These are phyloP conservation scores for Luidia sarsii DNA, from an alignment of 53 echinoderm and acorn worm species.

Conservation along the genomic window DNA sequence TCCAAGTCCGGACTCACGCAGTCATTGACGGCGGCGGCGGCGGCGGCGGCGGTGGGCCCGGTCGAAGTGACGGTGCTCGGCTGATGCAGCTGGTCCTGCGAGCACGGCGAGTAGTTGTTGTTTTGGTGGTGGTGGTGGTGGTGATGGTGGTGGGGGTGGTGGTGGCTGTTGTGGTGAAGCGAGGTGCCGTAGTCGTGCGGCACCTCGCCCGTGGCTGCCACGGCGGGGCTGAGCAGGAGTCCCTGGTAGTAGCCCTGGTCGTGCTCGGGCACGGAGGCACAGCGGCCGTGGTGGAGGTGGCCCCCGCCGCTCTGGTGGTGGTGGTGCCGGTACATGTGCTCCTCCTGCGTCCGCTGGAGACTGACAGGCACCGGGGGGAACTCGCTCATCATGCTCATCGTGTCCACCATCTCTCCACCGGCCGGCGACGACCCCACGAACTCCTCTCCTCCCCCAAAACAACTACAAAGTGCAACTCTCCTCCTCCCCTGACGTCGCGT, in stretches of 20 bases:
- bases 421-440: too few relatives aligned
- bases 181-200: slow-evolving; percentile 50
- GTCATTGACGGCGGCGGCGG: not conserved
- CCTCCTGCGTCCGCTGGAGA: slow-evolving; percentile 55
- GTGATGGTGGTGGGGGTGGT: slow-evolving; percentile 2
- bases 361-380: slow-evolving; percentile 54
- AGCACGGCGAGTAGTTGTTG: slow-evolving; percentile 23
- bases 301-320: slow-evolving; percentile 29
- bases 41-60: too few relatives aligned
- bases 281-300: slow-evolving; percentile 33
- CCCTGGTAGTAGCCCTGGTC: slow-evolving; percentile 48
- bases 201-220: slow-evolving; percentile 56
- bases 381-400: slow-evolving; percentile 56
- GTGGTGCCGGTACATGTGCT: slow-evolving; percentile 48
- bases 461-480: too few relatives aligned
- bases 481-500: not conserved
- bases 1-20: slow-evolving; percentile 52
- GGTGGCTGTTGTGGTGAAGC: slow-evolving; percentile 7
- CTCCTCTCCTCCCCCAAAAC: too few relatives aligned
- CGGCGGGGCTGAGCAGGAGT: slow-evolving; percentile 46
- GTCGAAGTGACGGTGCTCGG: too few relatives aligned
- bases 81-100: slow-evolving; percentile 10
- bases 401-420: slow-evolving; percentile 14
- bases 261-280: slow-evolving; percentile 41
- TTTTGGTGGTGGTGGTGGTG: slow-evolving; percentile 5